These are phyloP conservation scores for Fabriciana adippe DNA, from an alignment of 2,888 invertebrate species.

Conservation along the genomic window DNA sequence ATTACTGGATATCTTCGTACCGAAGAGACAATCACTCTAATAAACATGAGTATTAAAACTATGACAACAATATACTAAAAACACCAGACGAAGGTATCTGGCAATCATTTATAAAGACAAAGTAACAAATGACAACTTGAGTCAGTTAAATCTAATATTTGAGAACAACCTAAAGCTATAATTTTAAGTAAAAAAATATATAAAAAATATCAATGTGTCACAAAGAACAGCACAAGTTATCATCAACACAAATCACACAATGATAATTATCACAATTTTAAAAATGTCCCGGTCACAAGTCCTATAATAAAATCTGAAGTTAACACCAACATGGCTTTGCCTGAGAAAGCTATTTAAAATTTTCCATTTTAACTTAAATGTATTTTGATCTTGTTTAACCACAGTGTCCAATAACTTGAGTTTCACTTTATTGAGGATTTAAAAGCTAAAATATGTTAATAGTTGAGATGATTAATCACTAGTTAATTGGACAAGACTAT, in stretches of 20 bases:
- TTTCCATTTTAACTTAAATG: not conserved
- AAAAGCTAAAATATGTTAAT: not conserved
- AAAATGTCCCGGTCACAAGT: conserved; percentile 2
- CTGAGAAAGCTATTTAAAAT: not conserved
- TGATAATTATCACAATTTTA: conserved; percentile 14
- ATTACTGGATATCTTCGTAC: not conserved
- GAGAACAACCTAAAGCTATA: not conserved
- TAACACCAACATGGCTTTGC: conserved; percentile 2
- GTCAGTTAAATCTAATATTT: not conserved
- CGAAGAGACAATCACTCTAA: conserved; percentile 16
- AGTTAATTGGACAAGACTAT: not conserved
- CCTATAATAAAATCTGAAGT: conserved; percentile 3
- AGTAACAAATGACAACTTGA: not conserved
- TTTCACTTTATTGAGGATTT: not conserved
- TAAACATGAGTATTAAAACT: conserved; percentile 27
- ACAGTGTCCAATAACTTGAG: too few relatives aligned
- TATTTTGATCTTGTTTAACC: too few relatives aligned
- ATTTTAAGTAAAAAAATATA: conserved; percentile 10
- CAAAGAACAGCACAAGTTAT: conserved; percentile 4
- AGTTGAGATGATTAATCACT: not conserved
- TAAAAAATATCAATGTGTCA: conserved; percentile 15
- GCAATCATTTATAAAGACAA: conserved; percentile 9
- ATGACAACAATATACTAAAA: conserved; percentile 8
- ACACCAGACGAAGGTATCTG: conserved; percentile 3
- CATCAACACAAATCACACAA: conserved; percentile 11